phyloP scores from a whole-genome alignment of 2,888 invertebrate genomes.

The Drosophila gaucha region DNA sequence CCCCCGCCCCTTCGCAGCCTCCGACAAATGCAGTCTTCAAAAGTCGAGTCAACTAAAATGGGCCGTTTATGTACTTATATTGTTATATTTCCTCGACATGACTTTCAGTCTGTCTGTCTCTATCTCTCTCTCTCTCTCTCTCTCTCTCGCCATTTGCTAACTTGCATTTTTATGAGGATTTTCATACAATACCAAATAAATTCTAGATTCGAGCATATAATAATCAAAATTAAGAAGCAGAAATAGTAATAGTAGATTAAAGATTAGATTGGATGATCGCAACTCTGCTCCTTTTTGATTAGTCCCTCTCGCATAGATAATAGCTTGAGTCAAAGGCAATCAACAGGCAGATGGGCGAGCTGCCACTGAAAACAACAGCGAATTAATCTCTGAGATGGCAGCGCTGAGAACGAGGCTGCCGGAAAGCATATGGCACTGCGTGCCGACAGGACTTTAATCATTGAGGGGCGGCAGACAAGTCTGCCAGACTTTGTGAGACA shows the following conservation, averaged over 20 bases:
- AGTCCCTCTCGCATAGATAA: constrained; percentile 6
- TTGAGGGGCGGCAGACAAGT: constrained; percentile 46
- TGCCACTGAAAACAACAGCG: constrained; percentile 35
- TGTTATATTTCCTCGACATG: constrained; percentile 45
- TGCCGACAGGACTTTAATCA: constrained; percentile 78
- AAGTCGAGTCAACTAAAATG: constrained; percentile 47
- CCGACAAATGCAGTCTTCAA: not conserved
- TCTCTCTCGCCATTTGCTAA: constrained; percentile 1
- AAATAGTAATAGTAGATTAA: too few species aligned
- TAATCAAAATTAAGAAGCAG: too few species aligned
- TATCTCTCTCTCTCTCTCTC: not conserved
- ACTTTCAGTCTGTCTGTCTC: not conserved
- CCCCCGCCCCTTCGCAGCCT: not conserved
- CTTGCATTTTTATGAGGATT: constrained; percentile 10
- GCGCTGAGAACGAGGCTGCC: constrained; percentile 36
- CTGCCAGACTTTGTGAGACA: constrained; percentile 26
- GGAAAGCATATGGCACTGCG: constrained; percentile 62
- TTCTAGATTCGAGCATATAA: not conserved
- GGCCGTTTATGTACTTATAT: constrained; percentile 49
- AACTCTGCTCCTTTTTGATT: too few species aligned
- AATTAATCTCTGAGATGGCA: constrained; percentile 50
- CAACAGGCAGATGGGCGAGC: constrained; percentile 40
- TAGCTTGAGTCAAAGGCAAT: constrained; percentile 36
- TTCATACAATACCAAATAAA: not conserved
- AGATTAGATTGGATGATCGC: too few species aligned